Base-by-base conservation (phyloP, 2,797 vertebrate genomes). In the Saxicola maurus region DNA sequence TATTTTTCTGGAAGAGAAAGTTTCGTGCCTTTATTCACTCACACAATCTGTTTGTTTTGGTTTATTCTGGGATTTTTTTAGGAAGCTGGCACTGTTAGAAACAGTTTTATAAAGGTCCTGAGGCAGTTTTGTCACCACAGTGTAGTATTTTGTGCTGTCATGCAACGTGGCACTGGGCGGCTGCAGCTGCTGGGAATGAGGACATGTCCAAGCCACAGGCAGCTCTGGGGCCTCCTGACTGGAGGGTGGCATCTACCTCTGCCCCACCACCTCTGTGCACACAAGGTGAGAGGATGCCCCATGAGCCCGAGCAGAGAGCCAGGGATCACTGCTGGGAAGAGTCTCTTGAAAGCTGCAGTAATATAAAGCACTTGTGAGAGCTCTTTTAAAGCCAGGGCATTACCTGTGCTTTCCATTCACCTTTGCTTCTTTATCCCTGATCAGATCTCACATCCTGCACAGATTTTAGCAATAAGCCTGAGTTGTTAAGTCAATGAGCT, bases 1-100 rank as follows among this genome's bases (percentile, higher is more conserved):
- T 89, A 67, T 94, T 93, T 93, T 79, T 76, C 84, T 82, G 89
- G 45, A 83, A 81, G 45, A 92, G 78, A 90, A 82, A 19, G 11
- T 79, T 69, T 31, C 11, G 1, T 3, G 5, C 8, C 21, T 65
- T 68, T 91, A 82, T 87, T 85, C 45, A 88, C 73, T 72, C 51
- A 61, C 46, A 60, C 42, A 75, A 38, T 77, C 27, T 87, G 72
- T 77, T 92, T 92, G 31, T 42, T 92, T 87, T 68, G 18, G 66
- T 81, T 73, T 30, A n/a, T 13, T 40, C 45, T 51, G 67, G 43
- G 6, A 17, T 61, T 52, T 55, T 80, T 86, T 93, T 60, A 57
- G 64, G 52, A 83, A 87, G 53, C 30, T 66, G 62, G 31, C 40
- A 61, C 37, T 48, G 17, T 5, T 76, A 48, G 57, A 87, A 83